phyloP scores from a whole-genome alignment of 2,888 invertebrate genomes.

The Eudemis profundana region DNA sequence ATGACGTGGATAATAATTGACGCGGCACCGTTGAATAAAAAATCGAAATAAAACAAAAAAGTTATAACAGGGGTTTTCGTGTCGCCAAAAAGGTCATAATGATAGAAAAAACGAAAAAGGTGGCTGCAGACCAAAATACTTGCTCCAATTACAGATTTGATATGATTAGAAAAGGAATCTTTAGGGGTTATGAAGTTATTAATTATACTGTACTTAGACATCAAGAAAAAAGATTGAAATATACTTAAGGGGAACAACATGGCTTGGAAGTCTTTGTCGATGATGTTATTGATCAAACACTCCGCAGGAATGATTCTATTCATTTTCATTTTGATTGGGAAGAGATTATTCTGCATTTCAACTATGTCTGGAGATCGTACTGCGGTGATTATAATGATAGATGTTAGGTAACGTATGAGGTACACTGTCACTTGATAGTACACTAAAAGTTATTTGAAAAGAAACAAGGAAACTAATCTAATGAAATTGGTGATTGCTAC shows the following conservation, averaged over 20 bases:
- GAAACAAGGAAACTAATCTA: too few relatives aligned
- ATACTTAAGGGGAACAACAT: neutral
- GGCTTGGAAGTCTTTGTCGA: neutral
- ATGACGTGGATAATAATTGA: neutral
- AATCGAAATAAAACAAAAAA: neutral
- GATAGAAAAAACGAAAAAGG: neutral
- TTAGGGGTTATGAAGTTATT: slow-evolving; percentile 15
- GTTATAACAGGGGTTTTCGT: neutral
- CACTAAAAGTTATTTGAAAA: too few relatives aligned
- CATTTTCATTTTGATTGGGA: neutral
- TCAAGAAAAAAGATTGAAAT: neutral
- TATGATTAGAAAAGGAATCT: too few relatives aligned
- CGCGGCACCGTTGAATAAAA: neutral
- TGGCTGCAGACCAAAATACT: neutral
- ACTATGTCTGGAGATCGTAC: too few relatives aligned
- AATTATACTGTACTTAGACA: neutral
- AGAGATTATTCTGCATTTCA: too few relatives aligned
- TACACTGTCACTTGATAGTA: too few relatives aligned
- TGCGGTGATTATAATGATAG: too few relatives aligned
- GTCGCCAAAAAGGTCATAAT: neutral
- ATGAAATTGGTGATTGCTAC: too few relatives aligned
- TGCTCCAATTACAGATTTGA: neutral
- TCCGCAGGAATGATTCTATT: neutral
- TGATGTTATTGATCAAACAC: slow-evolving; percentile 10
- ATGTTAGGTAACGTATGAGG: too few relatives aligned